Conservation (phyloP, 2,113 vertebrate genomes). For the Nothocercus julius region DNA sequence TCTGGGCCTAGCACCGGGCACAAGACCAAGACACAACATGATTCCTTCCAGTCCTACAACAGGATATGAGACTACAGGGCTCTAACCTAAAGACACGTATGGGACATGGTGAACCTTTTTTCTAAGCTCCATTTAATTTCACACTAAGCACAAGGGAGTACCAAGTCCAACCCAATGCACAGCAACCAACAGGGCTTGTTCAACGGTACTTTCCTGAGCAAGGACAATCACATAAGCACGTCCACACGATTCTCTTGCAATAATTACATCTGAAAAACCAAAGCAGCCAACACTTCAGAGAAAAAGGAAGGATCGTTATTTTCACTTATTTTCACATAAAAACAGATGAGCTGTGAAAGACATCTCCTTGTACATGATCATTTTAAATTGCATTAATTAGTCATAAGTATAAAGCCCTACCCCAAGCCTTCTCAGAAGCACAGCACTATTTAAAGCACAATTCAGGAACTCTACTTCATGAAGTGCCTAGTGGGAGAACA, state of each 20-base stretch:
- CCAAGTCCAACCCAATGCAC: fast-evolving
- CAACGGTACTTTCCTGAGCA: neutral
- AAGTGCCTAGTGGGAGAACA: neutral
- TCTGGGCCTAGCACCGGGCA: neutral
- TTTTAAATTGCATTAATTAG: slow-evolving; percentile 31
- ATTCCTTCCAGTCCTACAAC: neutral
- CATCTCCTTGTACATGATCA: neutral
- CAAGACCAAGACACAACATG: neutral
- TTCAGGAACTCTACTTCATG: neutral
- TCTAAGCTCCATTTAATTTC: fast-evolving
- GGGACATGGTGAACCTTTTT: neutral
- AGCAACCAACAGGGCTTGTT: neutral
- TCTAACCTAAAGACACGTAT: neutral
- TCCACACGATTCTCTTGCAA: neutral
- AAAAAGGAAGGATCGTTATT: neutral
- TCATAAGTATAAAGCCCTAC: neutral
- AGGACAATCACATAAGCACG: neutral
- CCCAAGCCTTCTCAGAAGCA: neutral
- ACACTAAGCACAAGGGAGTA: neutral
- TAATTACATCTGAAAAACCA: neutral
- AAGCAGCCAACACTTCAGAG: neutral
- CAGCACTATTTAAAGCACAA: neutral
- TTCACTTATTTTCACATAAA: slow-evolving; percentile 5
- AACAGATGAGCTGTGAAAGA: slow-evolving; percentile 42
- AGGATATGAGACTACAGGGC: neutral